A percentile compares a stretch with the other conserved stretches of the same genome.
These are phyloP conservation scores for Melitaea athalia DNA, from an alignment of 2,888 invertebrate species.

Conservation along the genomic window DNA sequence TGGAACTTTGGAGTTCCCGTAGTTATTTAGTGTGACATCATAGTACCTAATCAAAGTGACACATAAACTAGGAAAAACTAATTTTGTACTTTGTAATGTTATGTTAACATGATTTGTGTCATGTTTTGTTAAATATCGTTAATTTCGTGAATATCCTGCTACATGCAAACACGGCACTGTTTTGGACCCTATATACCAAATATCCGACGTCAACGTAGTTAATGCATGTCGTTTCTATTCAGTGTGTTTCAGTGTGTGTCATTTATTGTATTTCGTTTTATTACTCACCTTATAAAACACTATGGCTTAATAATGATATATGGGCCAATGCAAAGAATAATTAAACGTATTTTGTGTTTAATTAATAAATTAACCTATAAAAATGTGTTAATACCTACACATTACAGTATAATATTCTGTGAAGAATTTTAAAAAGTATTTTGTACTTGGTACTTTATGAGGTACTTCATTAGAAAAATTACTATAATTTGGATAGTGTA, in stretches of 20 bases:
- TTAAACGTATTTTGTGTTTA: constrained; percentile 6
- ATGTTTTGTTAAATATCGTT: neutral
- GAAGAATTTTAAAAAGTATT: too few relatives aligned
- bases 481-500: too few relatives aligned
- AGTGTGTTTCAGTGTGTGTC: constrained; percentile 8
- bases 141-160: neutral
- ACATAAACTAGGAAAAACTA: constrained; percentile 14
- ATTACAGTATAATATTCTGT: too few relatives aligned
- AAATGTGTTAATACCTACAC: too few relatives aligned
- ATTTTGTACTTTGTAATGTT: neutral
- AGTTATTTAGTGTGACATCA: neutral
- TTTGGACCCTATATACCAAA: neutral
- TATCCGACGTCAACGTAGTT: constrained; percentile 2
- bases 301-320: constrained; percentile 18
- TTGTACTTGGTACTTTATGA: too few relatives aligned
- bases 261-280: constrained; percentile 16
- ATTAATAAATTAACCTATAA: too few relatives aligned
- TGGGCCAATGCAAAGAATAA: neutral
- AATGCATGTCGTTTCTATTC: constrained; percentile 23
- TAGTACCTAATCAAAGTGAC: neutral
- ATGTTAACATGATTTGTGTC: neutral
- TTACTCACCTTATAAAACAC: constrained; percentile 9
- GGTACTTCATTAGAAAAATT: too few relatives aligned
- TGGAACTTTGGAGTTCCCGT: constrained; percentile 11
- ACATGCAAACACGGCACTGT: neutral